These are phyloP conservation scores for Cyphomyrus discorhynchus DNA, from an alignment of 2,113 vertebrate genomes.

Conservation along the genomic window DNA sequence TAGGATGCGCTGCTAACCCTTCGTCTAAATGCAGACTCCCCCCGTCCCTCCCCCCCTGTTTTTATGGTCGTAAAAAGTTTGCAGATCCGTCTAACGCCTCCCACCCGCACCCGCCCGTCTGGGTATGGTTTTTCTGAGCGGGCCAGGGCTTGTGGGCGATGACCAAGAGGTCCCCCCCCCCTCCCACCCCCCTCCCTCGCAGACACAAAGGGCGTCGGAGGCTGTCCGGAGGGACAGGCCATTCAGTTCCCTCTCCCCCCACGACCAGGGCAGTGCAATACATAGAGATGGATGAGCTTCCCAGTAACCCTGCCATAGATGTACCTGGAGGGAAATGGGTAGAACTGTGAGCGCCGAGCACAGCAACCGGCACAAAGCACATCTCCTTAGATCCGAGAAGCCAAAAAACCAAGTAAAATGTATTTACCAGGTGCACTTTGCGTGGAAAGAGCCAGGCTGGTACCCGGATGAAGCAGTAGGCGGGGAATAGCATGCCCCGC, in stretches of 20 bases:
- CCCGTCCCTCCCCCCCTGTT: neutral
- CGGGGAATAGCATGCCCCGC: neutral
- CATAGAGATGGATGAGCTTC: slow-evolving; percentile 63
- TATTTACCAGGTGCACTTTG: neutral
- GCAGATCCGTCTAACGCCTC: slow-evolving; percentile 10
- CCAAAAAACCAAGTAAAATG: neutral
- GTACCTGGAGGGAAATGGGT: slow-evolving; percentile 56
- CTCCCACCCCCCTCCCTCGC: slow-evolving; percentile 58
- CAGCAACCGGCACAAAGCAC: neutral
- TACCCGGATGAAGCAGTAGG: neutral
- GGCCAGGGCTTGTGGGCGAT: slow-evolving; percentile 54
- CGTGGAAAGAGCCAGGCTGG: neutral
- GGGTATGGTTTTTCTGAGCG: slow-evolving; percentile 32
- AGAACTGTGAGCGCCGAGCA: neutral
- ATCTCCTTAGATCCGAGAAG: neutral
- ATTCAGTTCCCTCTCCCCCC: slow-evolving; percentile 63
- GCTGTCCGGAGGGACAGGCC: slow-evolving; percentile 45
- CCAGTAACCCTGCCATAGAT: slow-evolving; percentile 72
- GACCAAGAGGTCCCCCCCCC: slow-evolving; percentile 60
- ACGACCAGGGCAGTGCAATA: slow-evolving; percentile 72
- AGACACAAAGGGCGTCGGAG: slow-evolving; percentile 54
- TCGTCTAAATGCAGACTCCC: neutral
- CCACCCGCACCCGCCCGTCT: slow-evolving; percentile 29
- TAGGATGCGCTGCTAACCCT: slow-evolving; percentile 4
- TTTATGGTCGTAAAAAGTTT: slow-evolving; percentile 34